Evolutionary conservation across 37 sponge, comb jelly and placozoan genomes (phyloP).

Genomic region (Bolinopsis microptera): DNA sequence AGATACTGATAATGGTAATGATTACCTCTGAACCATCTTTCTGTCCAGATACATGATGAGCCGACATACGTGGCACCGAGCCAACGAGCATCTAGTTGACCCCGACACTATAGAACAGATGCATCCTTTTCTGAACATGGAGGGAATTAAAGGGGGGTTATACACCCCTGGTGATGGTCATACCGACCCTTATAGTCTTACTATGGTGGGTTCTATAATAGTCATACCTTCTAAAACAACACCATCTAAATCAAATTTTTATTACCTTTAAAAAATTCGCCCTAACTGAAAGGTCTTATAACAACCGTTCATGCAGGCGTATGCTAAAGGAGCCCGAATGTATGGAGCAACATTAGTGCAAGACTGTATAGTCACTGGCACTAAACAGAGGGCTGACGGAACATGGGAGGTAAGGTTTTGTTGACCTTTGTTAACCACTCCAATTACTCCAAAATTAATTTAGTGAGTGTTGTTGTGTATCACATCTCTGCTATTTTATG

Average conservation of each 20-base stretch:
- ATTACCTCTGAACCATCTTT: no score
- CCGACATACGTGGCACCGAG: slow-evolving; percentile 55
- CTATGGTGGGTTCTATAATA: slow-evolving; percentile 49
- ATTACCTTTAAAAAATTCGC: no score
- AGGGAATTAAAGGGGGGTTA: slow-evolving; percentile 60
- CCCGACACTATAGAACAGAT: slow-evolving; percentile 64
- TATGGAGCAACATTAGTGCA: slow-evolving; percentile 43
- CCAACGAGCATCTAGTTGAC: slow-evolving; percentile 4
- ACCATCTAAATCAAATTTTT: no score
- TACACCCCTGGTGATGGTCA: slow-evolving; percentile 68
- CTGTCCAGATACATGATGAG: slow-evolving; percentile 61
- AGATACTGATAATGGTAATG: no score
- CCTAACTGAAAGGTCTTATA: no score
- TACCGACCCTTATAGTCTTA: slow-evolving; percentile 68
- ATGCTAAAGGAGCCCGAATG: slow-evolving; percentile 49
- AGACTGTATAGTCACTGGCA: neutral
- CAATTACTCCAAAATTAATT: no score
- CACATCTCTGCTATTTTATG: no score
- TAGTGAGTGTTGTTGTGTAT: no score
- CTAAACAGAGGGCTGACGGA: slow-evolving; percentile 33
- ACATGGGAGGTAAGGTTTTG: slow-evolving; percentile 21
- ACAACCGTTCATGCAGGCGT: neutral
- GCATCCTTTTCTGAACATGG: slow-evolving; percentile 67
- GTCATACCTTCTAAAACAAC: no score
- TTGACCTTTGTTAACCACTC: no score